Percentiles rank a stretch among this genome's conserved stretches.
Evolutionary conservation across 92 coral and sea anemone species (phyloP).

Genomic region (Palythoa caribaeorum): DNA sequence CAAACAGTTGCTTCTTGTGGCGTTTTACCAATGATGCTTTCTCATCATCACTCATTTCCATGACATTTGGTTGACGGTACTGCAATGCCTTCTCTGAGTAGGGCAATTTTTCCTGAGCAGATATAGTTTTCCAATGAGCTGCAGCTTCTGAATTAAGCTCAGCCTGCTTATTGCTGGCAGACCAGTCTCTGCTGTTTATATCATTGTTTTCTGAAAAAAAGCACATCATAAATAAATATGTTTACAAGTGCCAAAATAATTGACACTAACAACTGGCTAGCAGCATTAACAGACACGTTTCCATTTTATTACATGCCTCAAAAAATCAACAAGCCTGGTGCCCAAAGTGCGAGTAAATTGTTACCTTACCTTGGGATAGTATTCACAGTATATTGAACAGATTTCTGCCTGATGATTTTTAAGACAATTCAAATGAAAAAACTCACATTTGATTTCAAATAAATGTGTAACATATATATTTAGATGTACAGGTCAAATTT

Average conservation of each 20-base stretch:
- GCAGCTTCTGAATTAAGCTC: slow-evolving; percentile 14
- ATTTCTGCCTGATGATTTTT: slow-evolving; percentile 1
- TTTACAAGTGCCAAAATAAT: not conserved
- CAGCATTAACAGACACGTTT: not conserved
- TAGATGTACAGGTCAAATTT: not conserved
- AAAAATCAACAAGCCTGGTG: not conserved
- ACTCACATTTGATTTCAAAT: not conserved
- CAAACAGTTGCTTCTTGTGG: slow-evolving; percentile 17
- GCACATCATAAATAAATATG: not conserved
- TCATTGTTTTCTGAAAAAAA: slow-evolving; percentile 6
- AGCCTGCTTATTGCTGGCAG: slow-evolving; percentile 8
- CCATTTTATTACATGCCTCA: not conserved
- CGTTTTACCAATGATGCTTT: not conserved
- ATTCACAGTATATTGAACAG: not conserved
- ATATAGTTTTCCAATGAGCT: not conserved
- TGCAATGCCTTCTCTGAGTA: not conserved
- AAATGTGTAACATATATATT: not conserved
- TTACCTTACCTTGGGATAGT: not conserved
- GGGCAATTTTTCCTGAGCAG: not conserved
- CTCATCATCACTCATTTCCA: not conserved
- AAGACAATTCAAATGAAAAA: not conserved
- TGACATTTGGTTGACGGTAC: not conserved
- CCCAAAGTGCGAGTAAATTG: not conserved
- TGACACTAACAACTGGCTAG: not conserved
- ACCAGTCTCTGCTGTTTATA: slow-evolving; percentile 12